Conservation (phyloP, 2,888 invertebrate genomes). For the Nomada flava region DNA sequence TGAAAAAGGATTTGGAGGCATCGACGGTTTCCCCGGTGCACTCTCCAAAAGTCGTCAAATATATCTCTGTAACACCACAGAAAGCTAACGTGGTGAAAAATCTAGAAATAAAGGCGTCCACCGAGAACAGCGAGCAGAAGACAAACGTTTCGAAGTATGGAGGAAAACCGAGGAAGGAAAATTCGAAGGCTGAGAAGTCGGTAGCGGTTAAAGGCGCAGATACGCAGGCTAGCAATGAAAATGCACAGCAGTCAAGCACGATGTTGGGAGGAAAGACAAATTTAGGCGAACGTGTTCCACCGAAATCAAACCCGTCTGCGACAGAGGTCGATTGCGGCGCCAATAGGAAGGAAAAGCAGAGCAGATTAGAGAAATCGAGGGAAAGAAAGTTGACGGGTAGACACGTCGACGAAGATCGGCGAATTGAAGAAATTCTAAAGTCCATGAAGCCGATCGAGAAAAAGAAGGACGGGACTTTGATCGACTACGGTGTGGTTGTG, state of each 20-base stretch:
- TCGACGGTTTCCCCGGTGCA: not conserved
- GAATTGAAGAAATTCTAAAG: slow-evolving; percentile 51
- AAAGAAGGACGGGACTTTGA: slow-evolving; percentile 71
- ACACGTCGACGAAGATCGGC: slow-evolving; percentile 7
- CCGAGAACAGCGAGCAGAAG: not conserved
- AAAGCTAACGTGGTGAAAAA: not conserved
- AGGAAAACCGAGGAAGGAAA: not conserved
- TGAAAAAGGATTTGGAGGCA: not conserved
- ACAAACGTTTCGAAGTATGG: not conserved
- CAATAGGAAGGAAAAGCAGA: not conserved
- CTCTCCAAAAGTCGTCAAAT: not conserved
- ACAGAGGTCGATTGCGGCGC: not conserved
- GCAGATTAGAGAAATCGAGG: not conserved
- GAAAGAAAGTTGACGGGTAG: not conserved
- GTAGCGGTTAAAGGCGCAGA: not conserved
- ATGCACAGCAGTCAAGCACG: slow-evolving; percentile 23
- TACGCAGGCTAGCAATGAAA: not conserved
- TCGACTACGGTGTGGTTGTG: slow-evolving; percentile 74
- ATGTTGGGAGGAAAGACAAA: slow-evolving; percentile 12
- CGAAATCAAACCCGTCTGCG: not conserved
- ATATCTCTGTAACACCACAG: not conserved
- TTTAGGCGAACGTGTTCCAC: slow-evolving; percentile 32
- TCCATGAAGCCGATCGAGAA: slow-evolving; percentile 73
- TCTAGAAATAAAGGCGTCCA: not conserved
- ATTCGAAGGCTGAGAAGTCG: not conserved